phyloP scores from a whole-genome alignment of 2,113 vertebrate genomes.

The Ramphastos sulfuratus region DNA sequence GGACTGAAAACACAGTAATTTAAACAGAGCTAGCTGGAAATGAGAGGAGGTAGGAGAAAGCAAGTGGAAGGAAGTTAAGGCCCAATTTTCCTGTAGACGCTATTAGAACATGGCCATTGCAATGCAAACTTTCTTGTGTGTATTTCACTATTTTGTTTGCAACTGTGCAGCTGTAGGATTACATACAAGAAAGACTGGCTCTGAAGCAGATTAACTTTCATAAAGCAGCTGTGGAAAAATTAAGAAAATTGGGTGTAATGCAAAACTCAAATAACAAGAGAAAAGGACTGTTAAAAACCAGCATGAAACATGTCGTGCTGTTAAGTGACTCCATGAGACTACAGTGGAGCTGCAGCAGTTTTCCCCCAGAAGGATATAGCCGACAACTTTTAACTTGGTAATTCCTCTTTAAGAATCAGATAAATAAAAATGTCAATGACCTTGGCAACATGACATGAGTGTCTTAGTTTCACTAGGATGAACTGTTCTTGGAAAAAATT shows the following conservation, averaged over 20 bases:
- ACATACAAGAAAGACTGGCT: not conserved
- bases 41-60: not conserved
- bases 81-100: not conserved
- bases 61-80: not conserved
- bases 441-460: conserved; percentile 58
- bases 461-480: conserved; percentile 68
- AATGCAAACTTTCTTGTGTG: not conserved
- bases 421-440: conserved; percentile 44
- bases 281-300: not conserved
- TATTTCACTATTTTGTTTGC: not conserved
- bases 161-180: not conserved
- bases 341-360: not conserved
- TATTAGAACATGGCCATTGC: not conserved
- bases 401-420: conserved; percentile 44
- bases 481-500: conserved; percentile 75
- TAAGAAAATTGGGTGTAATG: not conserved
- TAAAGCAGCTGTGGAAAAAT: not conserved
- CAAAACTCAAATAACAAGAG: not conserved
- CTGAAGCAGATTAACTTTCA: not conserved
- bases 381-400: not conserved
- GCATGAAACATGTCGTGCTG: rapidly evolving
- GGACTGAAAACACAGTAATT: not conserved
- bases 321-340: not conserved
- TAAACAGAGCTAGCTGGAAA: not conserved
- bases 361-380: not conserved